phyloP scores from a whole-genome alignment of 2,888 invertebrate genomes.

The Pachymerium ferrugineum region DNA sequence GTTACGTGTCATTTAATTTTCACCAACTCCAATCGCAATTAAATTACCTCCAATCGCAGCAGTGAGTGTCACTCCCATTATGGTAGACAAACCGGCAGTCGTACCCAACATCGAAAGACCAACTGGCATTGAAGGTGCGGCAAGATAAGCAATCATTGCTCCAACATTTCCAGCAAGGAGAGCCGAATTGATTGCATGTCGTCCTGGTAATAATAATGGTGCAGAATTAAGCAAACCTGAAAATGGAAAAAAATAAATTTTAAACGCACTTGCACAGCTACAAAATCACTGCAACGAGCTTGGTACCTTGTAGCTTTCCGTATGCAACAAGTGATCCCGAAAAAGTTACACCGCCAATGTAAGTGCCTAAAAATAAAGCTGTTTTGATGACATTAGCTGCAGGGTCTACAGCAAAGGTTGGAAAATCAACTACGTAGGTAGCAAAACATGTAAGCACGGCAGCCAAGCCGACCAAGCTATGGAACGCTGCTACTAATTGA shows the following conservation, averaged over 20 bases:
- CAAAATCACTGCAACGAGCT: neutral
- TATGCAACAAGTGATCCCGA: conserved; percentile 58
- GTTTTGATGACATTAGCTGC: conserved; percentile 74
- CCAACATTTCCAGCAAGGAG: conserved; percentile 65
- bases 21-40: neutral
- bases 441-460: conserved; percentile 80
- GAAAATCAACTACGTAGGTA: conserved; percentile 76
- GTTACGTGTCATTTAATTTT: neutral
- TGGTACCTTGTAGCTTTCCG: conserved; percentile 55
- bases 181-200: conserved; percentile 68
- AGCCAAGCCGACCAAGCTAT: conserved; percentile 77
- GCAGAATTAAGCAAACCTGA: conserved; percentile 66
- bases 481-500: conserved; percentile 81
- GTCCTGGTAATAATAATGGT: conserved; percentile 73
- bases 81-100: conserved; percentile 68
- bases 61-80: conserved; percentile 81
- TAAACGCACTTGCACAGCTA: neutral
- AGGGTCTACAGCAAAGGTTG: conserved; percentile 73
- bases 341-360: conserved; percentile 84
- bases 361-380: conserved; percentile 78
- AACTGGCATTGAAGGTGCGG: conserved; percentile 58
- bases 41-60: conserved; percentile 74
- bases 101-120: conserved; percentile 69
- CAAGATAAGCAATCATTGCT: conserved; percentile 65
- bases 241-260: neutral